Conservation (phyloP, 1,140 invertebrate genomes). For the Arion vulgaris region DNA sequence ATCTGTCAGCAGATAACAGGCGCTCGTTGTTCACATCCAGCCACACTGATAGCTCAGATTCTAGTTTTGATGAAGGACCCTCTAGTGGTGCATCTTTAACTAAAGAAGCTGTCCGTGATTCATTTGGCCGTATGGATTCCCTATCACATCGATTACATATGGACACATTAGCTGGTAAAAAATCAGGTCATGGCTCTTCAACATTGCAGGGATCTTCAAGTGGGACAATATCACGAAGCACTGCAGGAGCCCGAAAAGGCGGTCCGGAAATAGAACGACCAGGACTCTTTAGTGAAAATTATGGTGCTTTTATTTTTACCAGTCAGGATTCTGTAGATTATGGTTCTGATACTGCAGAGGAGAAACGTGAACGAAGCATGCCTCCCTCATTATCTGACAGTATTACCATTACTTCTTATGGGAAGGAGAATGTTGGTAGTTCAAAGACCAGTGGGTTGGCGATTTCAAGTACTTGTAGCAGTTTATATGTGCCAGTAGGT, state of each 20-base stretch:
- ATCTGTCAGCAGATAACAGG: neutral
- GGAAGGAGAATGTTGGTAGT: constrained; percentile 31
- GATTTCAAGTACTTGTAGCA: neutral
- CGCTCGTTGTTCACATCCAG: neutral
- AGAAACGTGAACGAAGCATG: too few relatives aligned
- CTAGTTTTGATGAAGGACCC: constrained; percentile 28
- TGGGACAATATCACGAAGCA: neutral
- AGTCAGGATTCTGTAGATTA: neutral
- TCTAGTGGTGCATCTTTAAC: neutral
- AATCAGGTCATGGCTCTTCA: neutral
- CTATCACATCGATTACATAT: neutral
- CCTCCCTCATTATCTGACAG: neutral
- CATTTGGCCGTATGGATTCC: neutral
- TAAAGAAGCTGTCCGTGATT: constrained; percentile 14
- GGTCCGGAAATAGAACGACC: neutral
- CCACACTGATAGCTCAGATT: constrained; percentile 29
- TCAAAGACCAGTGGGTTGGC: neutral
- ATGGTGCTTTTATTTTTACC: constrained; percentile 29
- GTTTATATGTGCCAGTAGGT: neutral
- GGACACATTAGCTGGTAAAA: neutral
- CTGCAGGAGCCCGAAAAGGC: neutral
- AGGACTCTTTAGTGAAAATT: constrained; percentile 33
- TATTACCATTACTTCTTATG: constrained; percentile 25
- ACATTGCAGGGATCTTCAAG: neutral
- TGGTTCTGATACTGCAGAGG: neutral